Evolutionary conservation across 2,888 invertebrate species (phyloP).

Genomic region (Idaea biselata): DNA sequence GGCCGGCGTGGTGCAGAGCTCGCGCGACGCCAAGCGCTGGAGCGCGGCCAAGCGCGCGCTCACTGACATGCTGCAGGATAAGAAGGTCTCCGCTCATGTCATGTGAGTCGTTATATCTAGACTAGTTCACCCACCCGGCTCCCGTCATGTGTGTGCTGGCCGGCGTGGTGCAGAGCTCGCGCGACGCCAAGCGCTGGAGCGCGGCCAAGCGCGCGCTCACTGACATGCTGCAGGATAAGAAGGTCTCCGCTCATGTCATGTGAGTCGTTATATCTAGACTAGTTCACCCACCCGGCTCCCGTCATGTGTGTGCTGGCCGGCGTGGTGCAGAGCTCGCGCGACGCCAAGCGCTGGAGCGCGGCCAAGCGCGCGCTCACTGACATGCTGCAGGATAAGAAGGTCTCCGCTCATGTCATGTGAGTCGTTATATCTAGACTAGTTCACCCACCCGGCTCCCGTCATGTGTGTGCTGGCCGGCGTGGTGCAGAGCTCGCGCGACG

Average conservation of each 20-base stretch:
- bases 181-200: constrained; percentile 43
- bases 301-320: constrained; percentile 71
- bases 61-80: constrained; percentile 36
- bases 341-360: constrained; percentile 44
- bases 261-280: constrained; percentile 33
- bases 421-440: constrained; percentile 23
- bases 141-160: constrained; percentile 75
- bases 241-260: constrained; percentile 52
- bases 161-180: constrained; percentile 56
- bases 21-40: constrained; percentile 40
- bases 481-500: constrained; percentile 34
- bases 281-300: constrained; percentile 76
- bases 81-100: constrained; percentile 45
- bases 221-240: constrained; percentile 36
- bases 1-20: constrained; percentile 61
- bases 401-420: constrained; percentile 57
- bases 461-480: constrained; percentile 75
- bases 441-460: constrained; percentile 80
- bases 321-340: constrained; percentile 48
- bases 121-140: constrained; percentile 60
- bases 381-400: constrained; percentile 35
- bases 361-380: constrained; percentile 41
- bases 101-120: constrained; percentile 43
- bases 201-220: constrained; percentile 41
- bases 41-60: constrained; percentile 45